Conservation (phyloP, 2,888 invertebrate genomes). For the Tachina fera region DNA sequence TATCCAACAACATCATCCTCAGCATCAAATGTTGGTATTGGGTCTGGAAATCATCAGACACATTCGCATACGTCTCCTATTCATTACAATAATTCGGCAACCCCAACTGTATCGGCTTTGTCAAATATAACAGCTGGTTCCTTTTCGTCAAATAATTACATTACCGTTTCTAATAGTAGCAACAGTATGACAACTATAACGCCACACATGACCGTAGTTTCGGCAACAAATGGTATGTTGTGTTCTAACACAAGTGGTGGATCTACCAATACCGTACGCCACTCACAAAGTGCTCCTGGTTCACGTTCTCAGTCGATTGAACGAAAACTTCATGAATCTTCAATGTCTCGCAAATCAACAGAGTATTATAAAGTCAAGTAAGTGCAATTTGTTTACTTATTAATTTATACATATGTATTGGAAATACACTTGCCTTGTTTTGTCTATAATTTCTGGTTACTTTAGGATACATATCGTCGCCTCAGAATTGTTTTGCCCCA, state of each 20-base stretch:
- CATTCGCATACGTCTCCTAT: slow-evolving; percentile 47
- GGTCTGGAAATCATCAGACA: slow-evolving; percentile 44
- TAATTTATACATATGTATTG: not conserved
- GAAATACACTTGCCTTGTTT: not conserved
- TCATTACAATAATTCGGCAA: slow-evolving; percentile 50
- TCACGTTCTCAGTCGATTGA: slow-evolving; percentile 81
- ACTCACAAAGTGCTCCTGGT: slow-evolving; percentile 79
- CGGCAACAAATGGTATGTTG: slow-evolving; percentile 56
- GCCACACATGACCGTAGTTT: slow-evolving; percentile 70
- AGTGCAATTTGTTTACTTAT: slow-evolving; percentile 68
- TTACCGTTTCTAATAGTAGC: slow-evolving; percentile 56
- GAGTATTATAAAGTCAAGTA: slow-evolving; percentile 79
- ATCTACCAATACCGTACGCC: slow-evolving; percentile 66
- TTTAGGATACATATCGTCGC: no score
- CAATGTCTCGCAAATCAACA: slow-evolving; percentile 77
- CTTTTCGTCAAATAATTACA: slow-evolving; percentile 58
- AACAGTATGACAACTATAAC: slow-evolving; percentile 64
- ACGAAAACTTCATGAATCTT: slow-evolving; percentile 78
- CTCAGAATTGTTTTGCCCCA: no score
- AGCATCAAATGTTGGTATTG: slow-evolving; percentile 66
- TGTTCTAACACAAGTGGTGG: slow-evolving; percentile 62
- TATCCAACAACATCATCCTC: slow-evolving; percentile 72
- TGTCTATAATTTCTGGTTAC: no score
- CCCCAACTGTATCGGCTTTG: slow-evolving; percentile 25
- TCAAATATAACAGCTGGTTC: slow-evolving; percentile 47